Evolutionary conservation across 2,888 invertebrate species (phyloP), one percentile per base, ranked within the genome.

Genomic region (Trachelus tabidus): DNA sequence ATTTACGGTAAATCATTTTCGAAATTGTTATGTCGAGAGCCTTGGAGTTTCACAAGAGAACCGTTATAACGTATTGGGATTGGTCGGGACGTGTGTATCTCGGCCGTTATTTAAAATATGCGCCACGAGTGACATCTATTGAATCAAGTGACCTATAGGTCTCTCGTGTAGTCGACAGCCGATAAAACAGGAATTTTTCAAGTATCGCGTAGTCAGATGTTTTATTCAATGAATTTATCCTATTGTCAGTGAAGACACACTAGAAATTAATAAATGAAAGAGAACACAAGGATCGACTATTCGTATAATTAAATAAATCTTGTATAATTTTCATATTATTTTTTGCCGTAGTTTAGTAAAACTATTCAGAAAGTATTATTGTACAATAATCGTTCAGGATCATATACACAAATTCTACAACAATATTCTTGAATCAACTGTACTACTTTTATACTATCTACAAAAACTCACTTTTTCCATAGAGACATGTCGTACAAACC

Each of bases 151-250:
- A 34, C 34, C 35, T 34, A 35, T 34, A 30, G 74, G 35, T 34
- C 71, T 33, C 34, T n/a, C 34, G 35, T 74, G n/a, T n/a, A 35
- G 12, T 40, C 37, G 56, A 56, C 56, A n/a, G 34, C 23, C 74
- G 74, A 74, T 74, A 74, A 74, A 74, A 74, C 74, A 74, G 74
- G 23, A 30, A 71, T 71, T n/a, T 56, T 56, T 56, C 56, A 23
- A 56, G 56, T 56, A 56, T 56, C 56, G 56, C 9, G 6, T 15
- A 40, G 15, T 15, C 9, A 9, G 6, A 56, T 56, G 15, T 56
- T 56, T 56, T 56, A 56, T 56, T 56, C 23, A 56, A 56, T 56
- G 56, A 56, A 56, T 56, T 23, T 56, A 56, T 56, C 56, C 56
- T 56, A 9, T 56, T 56, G 23, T 9, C 56, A 56, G 56, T 56